phyloP scores from a whole-genome alignment of 2,888 invertebrate genomes.

The Protophormia terraenovae region DNA sequence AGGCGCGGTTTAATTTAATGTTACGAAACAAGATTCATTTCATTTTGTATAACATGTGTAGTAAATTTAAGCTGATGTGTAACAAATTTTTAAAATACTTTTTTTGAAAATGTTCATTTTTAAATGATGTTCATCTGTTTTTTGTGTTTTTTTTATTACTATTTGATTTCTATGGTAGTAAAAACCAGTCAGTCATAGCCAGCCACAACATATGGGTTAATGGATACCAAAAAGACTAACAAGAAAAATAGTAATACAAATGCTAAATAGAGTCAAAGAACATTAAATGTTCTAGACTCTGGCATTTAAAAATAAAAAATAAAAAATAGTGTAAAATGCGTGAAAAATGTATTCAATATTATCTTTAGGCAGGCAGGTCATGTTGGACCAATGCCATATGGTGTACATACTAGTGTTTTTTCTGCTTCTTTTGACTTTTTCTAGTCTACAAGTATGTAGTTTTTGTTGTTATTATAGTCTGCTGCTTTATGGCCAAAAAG shows the following conservation, averaged over 20 bases:
- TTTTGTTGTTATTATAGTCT: constrained; percentile 27
- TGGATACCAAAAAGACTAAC: constrained; percentile 46
- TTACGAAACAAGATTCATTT: constrained; percentile 42
- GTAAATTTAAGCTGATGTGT: constrained; percentile 66
- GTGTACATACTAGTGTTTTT: constrained; percentile 42
- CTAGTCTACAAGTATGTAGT: constrained; percentile 1
- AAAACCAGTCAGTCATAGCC: constrained; percentile 46
- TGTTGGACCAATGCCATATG: constrained; percentile 71
- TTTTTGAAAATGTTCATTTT: constrained; percentile 45
- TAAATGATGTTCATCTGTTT: constrained; percentile 52
- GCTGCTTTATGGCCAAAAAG: constrained; percentile 29
- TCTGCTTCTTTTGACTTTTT: constrained; percentile 34
- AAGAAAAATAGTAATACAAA: constrained; percentile 33
- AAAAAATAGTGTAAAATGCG: constrained; percentile 63
- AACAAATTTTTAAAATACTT: constrained; percentile 65
- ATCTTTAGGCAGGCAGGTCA: constrained; percentile 69
- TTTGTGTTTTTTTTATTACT: background rate
- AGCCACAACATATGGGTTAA: constrained; percentile 74
- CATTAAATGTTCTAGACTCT: constrained; percentile 52
- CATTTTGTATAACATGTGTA: constrained; percentile 60
- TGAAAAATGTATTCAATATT: constrained; percentile 67
- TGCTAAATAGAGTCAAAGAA: constrained; percentile 41
- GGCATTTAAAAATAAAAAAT: constrained; percentile 44
- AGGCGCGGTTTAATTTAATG: constrained; percentile 50
- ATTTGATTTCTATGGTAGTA: constrained; percentile 27